Percentiles rank a stretch among this genome's conserved stretches.
Evolutionary conservation across 2,888 invertebrate genomes (phyloP).

Genomic region (Cryptocephalus moraei): DNA sequence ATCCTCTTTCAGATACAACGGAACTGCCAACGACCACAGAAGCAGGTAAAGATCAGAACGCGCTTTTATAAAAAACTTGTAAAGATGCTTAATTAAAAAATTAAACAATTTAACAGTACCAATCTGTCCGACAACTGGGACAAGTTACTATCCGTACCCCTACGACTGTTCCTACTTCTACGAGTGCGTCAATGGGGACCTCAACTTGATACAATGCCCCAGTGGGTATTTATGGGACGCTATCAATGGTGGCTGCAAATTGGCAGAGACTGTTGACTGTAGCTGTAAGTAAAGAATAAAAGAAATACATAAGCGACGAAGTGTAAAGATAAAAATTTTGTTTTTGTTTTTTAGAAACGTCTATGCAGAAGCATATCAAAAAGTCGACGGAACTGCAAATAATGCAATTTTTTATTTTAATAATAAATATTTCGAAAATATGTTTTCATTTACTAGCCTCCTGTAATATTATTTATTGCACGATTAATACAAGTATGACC

Average conservation of each 20-base stretch:
- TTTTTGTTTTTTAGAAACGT: too few species aligned
- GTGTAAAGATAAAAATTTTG: too few species aligned
- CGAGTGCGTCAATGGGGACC: slow-evolving; percentile 8
- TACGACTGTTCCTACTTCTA: slow-evolving; percentile 9
- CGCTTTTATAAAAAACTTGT: neutral
- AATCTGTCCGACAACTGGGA: slow-evolving; percentile 6
- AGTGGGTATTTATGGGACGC: slow-evolving; percentile 8
- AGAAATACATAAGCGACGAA: too few species aligned
- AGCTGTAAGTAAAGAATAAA: slow-evolving; percentile 1
- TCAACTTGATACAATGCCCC: slow-evolving; percentile 6
- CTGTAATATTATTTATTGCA: too few species aligned
- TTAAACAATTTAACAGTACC: neutral
- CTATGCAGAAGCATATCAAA: too few species aligned
- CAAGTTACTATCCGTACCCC: slow-evolving; percentile 2
- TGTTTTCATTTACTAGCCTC: too few species aligned
- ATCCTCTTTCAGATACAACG: neutral
- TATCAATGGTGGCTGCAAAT: slow-evolving; percentile 6
- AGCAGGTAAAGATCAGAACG: too few species aligned
- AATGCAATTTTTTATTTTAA: too few species aligned
- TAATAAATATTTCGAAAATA: too few species aligned
- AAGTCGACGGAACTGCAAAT: too few species aligned
- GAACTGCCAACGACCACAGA: neutral
- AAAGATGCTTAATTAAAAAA: slow-evolving; percentile 3
- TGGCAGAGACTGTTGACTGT: slow-evolving; percentile 3
- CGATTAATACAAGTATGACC: too few species aligned